Base-by-base conservation (phyloP, 2,888 invertebrate genomes). In the Psylliodes chrysocephalus region DNA sequence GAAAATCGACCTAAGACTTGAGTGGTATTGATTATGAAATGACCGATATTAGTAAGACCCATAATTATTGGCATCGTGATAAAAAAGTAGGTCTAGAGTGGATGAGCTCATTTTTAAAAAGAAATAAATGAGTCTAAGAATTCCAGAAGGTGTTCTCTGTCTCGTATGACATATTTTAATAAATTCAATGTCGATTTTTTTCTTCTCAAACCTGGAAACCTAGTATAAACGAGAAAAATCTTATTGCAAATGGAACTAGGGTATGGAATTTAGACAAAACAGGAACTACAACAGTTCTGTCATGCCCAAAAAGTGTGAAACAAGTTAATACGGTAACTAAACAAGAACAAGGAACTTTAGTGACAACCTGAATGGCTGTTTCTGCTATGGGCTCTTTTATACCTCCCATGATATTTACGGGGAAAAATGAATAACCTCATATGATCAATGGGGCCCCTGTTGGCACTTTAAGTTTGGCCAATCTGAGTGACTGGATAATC, bases 401-500 rank as follows among this genome's bases (percentile, higher is more conserved):
- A 55, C 77, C 7, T 55, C 78, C 81, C 17, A 76, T 67, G 71
- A 69, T 81, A 2, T 81, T 81, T 61, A 78, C 79, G 0, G 70
- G 80, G 28, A 74, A 73, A 53, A 69, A 74, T 25, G 79, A 77
- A 57, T 73, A 78, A 59, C 44, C 66, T 14, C 66, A 70, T 44
- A 78, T 79, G 77, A 61, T 78, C 17, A 70, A 69, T 60, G 77
- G 75, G 65, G 79, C 79, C 46, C 79, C 79, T 56, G 59, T 75
- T 51, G 78, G 78, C 38, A 76, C 77, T 35, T 66, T 79, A 51
- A 79, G 78, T 25, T 64, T 79, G 17, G 79, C 78, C 25, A 73
- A 72, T 66, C 73, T 75, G 53, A 71, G 71, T 49, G 64, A 49
- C 1, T 64, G 64, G 64, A 61, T 64, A 61, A 56, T 8, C 30